Conservation (phyloP, 2,113 vertebrate species). For the Sus scrofa region T2T-Sscrofa CM000823.6:46659001-46659500, state of each 20-base stretch:
- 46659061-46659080: no score
- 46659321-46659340: background rate
- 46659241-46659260: background rate
- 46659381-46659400: constrained; percentile 10
- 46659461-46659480: background rate
- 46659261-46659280: constrained; percentile 2
- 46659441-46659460: background rate
- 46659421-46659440: background rate
- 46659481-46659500: background rate
- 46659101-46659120: background rate
- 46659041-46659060: no score
- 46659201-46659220: background rate
- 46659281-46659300: constrained; percentile 7
- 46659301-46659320: background rate
- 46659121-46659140: background rate
- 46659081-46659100: no score
- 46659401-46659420: background rate
- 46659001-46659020: no score
- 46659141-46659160: background rate
- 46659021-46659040: no score
- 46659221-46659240: background rate
- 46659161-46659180: constrained; percentile 36
- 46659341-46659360: constrained; percentile 30
- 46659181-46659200: constrained; percentile 13
- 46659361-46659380: background rate